Base-by-base conservation (phyloP, 2,888 invertebrate genomes). In the Drosophila colorata region DNA sequence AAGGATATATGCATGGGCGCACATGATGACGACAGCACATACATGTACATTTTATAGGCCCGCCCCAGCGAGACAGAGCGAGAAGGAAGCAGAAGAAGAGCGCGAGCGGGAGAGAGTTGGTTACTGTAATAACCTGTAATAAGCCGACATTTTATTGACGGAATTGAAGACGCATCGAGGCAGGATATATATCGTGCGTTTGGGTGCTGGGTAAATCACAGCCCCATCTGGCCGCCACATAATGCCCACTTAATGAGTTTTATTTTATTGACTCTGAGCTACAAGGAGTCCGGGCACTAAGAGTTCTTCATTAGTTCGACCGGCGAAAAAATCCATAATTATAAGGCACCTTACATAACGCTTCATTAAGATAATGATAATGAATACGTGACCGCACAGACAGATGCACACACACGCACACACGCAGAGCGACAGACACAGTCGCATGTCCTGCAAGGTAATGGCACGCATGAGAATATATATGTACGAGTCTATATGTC, bases 311-410 rank as follows among this genome's bases (percentile, higher is more conserved):
- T 87, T 78, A 79, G 79, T 67, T 60, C 56, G 48, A 55, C 51
- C 18, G 41, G 33, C 61, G 9, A 73, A 80, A 81, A 84, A 87
- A 83, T 76, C 77, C 80, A 79, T 90, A 90, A 89, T 87, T 89
- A 86, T 86, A 90, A 86, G 86, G 87, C 84, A 90, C 89, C 83
- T 89, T 84, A 88, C 76, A 87, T 86, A 87, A 90, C 84, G 80
- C 77, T 85, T 80, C 88, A 90, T 90, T 90, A 88, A 82, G 78
- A 90, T 89, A 90, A 86, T 86, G 89, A 88, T 88, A 88, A 89
- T 89, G 83, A 83, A 89, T 86, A 83, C 68, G 89, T 90, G 89
- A 87, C 82, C 73, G 74, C 76, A 74, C 81, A 77, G 47, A 49
- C 65, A 67, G 67, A 61, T 41, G 61, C 40, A 68, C 28, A 43